Evolutionary conservation across 1,140 invertebrate species (phyloP), one percentile per base, ranked within the genome.

Genomic region (Cyrtorhinus lividipennis): DNA sequence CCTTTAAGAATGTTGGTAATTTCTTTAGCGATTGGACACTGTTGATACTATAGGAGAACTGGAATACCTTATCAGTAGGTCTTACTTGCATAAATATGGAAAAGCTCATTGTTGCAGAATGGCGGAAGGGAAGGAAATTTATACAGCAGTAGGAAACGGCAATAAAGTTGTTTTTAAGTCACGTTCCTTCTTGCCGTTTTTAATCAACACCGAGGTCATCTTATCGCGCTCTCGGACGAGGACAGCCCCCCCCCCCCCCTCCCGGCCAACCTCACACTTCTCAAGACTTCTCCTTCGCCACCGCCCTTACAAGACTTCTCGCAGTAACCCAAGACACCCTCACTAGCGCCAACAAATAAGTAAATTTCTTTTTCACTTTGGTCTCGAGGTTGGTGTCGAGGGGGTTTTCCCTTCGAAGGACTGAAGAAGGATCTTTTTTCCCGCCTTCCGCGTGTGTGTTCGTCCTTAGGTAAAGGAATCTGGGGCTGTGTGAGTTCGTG

Each of bases 331-430:
- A n/a, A n/a, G n/a, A n/a, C n/a, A n/a, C n/a, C 15, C 48, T 53
- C 48, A 8, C 48, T 53, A 10, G 8, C 20, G 8, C 18, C 5
- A 53, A 5, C 48, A 20, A 53, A 53, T 53, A 53, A 53, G 48
- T 53, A 53, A 53, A 53, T 53, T 53, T 53, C 48, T 53, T 53
- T 22, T 22, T 53, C 48, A 12, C 48, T 53, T 53, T 22, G 18
- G 10, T 53, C n/a, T n/a, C 10, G 18, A 53, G 20, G 48, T 15
- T 20, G 18, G n/a, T n/a, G n/a, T n/a, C n/a, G 48, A 53, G 48
- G 48, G 18, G 48, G 48, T 20, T 10, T 20, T 15, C 10, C 48
- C 30, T 8, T 38, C 5, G 30, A 38, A 38, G 15, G 15, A 38
- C 5, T 8, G 30, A 38, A 5, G 30, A 38, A 15, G 30, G 5